Base-by-base conservation (phyloP, 2,113 vertebrate species). In the Psettodes erumei region DNA sequence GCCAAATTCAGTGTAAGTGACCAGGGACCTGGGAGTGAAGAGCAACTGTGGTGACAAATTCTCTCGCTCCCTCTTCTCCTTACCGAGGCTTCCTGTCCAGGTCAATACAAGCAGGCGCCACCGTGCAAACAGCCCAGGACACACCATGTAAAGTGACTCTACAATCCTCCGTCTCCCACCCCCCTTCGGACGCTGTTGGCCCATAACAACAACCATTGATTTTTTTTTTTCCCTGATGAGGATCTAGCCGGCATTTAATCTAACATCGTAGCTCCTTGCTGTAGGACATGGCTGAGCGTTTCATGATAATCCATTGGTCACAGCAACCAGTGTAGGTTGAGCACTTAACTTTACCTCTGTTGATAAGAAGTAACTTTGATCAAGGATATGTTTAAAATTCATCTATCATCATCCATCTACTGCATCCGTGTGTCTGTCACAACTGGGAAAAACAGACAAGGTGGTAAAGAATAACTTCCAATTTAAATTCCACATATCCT, bases 191-290 rank as follows among this genome's bases (percentile, higher is more conserved):
- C 93, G 81, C 90, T 89, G 89, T 93, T 89, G 89, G 88, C 89
- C 94, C 95, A 94, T 94, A 92, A 95, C 94, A 96, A 95, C 95
- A 94, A 93, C 42, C 87, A 98, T 98, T 96, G 96, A 98, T 98
- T 98, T 98, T 96, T 75, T 62, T 96, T 96, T 95, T 50, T 19
- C 21, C 83, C 95, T 94, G 93, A 95, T 95, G 96, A 96, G 95
- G 95, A 96, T 94, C 95, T 94, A 93, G 95, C 93, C 94, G 91
- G 95, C 96, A 92, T 97, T 98, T 98, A 98, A 99, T 96, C 96
- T 96, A 96, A 96, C 96, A 95, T 93, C 94, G 95, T 96, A 95
- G 96, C 94, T 95, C 94, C 84, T 72, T 91, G 93, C 92, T 96
- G 95, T 96, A 95, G 93, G 94, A 97, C 96, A 96, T 89, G 94